Base-by-base conservation (phyloP, 2,888 invertebrate genomes). In the Amiota mariae region DNA sequence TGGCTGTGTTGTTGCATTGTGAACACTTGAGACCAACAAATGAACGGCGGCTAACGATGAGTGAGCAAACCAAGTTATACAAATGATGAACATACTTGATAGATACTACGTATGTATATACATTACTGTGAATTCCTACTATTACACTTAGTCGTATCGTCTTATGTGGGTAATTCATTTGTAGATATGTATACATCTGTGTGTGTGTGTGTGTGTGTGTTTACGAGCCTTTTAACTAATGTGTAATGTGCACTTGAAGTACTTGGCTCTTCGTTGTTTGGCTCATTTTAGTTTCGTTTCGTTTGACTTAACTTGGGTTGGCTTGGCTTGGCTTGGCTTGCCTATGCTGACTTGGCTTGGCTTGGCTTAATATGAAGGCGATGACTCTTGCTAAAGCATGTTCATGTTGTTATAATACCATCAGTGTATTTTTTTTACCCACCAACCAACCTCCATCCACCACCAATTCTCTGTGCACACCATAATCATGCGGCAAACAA, bases 221-320 rank as follows among this genome's bases (percentile, higher is more conserved):
- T 36, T 70, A 51, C 46, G 68, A 9, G 71, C 61, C 61, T 47
- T 61, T 61, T 71, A 59, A 71, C 61, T 47, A 48, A 51, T 71
- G 71, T 71, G 61, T 71, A 61, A 71, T 61, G 71, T 71, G 71
- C 71, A 71, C 71, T 71, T 71, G 59, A 48, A 59, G 68, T 56
- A 66, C 66, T 66, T 54, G 54, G 54, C 24, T 24, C 24, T 54
- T 54, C 54, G 54, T 54, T 54, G 54, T 10, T 54, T 54, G 54
- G 54, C n/a, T 54, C 15, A 54, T 15, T 36, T 36, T 36, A 36
- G 36, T 36, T 36, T 36, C 36, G 36, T 36, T 36, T 36, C 36
- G 36, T 36, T 36, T 36, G 36, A 36, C 36, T 36, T 36, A 6
- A 36, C 36, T 36, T 36, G 36, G 36, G 6, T 6, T 36, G 36